Conservation (phyloP, 53 echinoderm and acorn worm species). For the Paelopatides confundens region DNA sequence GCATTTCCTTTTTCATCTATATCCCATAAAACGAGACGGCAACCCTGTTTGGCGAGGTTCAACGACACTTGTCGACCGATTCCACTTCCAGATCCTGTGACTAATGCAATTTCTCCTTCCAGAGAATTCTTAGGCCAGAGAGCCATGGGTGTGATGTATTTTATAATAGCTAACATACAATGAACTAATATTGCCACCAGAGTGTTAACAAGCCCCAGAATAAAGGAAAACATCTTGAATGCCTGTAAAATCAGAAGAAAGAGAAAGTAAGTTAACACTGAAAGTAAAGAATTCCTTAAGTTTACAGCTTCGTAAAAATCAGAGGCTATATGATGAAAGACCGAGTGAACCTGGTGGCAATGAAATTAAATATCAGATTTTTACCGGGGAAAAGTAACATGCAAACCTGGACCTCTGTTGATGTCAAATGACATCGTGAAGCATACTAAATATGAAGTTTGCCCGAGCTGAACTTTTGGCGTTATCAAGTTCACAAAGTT, state of each 20-base stretch:
- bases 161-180: neutral
- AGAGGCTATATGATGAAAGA: too few relatives aligned
- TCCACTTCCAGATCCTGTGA: slow-evolving; percentile 86
- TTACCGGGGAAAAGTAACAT: too few relatives aligned
- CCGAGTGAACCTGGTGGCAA: too few relatives aligned
- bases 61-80: slow-evolving; percentile 52
- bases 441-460: too few relatives aligned
- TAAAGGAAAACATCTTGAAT: slow-evolving; percentile 1
- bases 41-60: slow-evolving; percentile 23
- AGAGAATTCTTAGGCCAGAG: slow-evolving; percentile 68
- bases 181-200: slow-evolving; percentile 2
- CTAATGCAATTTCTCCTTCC: slow-evolving; percentile 73
- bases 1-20: slow-evolving; percentile 64
- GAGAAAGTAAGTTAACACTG: neutral
- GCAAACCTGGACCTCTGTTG: too few relatives aligned
- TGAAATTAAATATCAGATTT: too few relatives aligned
- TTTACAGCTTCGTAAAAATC: too few relatives aligned
- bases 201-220: slow-evolving; percentile 17
- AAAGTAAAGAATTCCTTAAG: too few relatives aligned
- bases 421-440: too few relatives aligned
- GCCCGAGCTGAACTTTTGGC: too few relatives aligned
- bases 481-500: too few relatives aligned
- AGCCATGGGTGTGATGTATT: slow-evolving; percentile 25
- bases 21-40: slow-evolving; percentile 80
- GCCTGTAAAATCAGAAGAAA: neutral